Evolutionary conservation across 2,797 vertebrate genomes (phyloP), one percentile per base, ranked within the genome.

Genomic region (Lagodon rhomboides): DNA sequence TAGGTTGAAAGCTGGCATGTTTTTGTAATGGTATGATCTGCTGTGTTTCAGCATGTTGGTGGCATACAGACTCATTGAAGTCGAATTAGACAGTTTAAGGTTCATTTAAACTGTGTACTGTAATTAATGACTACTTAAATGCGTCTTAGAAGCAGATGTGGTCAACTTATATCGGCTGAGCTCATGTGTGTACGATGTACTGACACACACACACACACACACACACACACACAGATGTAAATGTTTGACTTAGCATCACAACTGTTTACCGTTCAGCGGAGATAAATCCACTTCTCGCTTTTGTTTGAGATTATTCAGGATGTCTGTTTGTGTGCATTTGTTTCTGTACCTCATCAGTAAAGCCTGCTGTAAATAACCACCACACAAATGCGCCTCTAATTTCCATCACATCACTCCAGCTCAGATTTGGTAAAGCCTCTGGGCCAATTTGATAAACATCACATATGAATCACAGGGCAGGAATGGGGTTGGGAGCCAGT

Each of bases 381-480:
- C 17, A 27, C 23, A 17, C 13, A 27, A 67, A 71, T 23, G 25
- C 71, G 61, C 51, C 23, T 38, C 61, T 68, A 76, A 13, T 80
- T 83, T 87, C 46, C 43, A 63, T 69, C 30, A 11, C 38, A 56
- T 22, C 79, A 62, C 43, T 82, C 18, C 22, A 25, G 5, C 41
- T 62, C 34, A 46, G 22, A 5, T 73, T 53, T 13, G 15, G 51
- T 34, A 64, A 69, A 62, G 47, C n/a, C 47, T 30, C 49, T 2
- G 8, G 15, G 46, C 70, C 58, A 62, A 25, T 73, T 70, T 58
- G 68, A 79, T 82, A 89, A 91, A 85, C 68, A 74, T 84, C 59
- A 51, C 46, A 27, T 43, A 68, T 92, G 86, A 88, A 87, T 90
- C 90, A 90, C 13, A 1, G 3, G 59, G 58, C 75, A 87, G 82